Conservation (phyloP, 2,797 vertebrate species). For the Pterois miles region DNA sequence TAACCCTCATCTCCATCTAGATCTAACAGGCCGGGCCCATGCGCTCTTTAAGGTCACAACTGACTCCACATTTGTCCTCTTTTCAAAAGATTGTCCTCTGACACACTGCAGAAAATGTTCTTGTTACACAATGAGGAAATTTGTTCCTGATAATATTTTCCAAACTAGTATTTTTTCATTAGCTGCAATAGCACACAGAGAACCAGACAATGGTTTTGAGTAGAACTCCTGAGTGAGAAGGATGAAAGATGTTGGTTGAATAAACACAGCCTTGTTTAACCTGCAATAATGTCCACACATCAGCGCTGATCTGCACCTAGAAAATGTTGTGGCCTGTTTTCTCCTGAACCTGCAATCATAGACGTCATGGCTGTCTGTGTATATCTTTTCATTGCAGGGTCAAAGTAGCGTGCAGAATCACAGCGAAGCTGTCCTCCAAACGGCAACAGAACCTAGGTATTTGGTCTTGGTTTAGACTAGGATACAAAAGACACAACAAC, state of each 20-base stretch:
- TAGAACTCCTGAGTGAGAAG: conserved; percentile 25
- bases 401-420: conserved; percentile 67
- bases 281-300: conserved; percentile 46
- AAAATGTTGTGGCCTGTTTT: conserved; percentile 67
- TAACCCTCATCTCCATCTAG: conserved; percentile 82
- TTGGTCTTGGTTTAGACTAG: conserved; percentile 76
- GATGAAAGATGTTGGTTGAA: conserved; percentile 40
- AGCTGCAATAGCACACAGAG: not conserved
- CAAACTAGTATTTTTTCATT: not conserved
- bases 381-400: conserved; percentile 66
- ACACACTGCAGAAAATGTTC: conserved; percentile 7
- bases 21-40: conserved; percentile 78
- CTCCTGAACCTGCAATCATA: conserved; percentile 70
- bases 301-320: conserved; percentile 59
- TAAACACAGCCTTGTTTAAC: conserved; percentile 62
- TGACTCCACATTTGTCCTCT: conserved; percentile 61
- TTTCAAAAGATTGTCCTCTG: conserved; percentile 44
- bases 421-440: conserved; percentile 57
- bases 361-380: conserved; percentile 66
- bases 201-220: conserved; percentile 23
- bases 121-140: not conserved
- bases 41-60: conserved; percentile 80
- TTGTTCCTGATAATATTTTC: not conserved
- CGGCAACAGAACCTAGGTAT: conserved; percentile 58
- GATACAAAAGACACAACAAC: conserved; percentile 77